These are phyloP conservation scores for Micromys minutus DNA, from an alignment of 2,113 vertebrate genomes.

Conservation along the genomic window DNA sequence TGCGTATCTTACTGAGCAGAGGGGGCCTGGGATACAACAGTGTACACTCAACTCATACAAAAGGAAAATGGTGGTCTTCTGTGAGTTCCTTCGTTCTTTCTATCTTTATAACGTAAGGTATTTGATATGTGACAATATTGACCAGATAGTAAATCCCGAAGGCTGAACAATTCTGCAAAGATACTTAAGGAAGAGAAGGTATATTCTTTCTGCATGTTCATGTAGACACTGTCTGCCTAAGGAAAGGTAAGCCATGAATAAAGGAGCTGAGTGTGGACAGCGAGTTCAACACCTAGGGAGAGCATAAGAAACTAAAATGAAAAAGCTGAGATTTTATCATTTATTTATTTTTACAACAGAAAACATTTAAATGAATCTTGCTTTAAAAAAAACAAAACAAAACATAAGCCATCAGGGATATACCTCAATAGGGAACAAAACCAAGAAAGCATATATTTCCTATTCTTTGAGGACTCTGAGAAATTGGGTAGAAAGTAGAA, in stretches of 20 bases:
- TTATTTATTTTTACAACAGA: background rate
- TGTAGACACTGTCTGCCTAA: background rate
- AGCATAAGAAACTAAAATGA: background rate
- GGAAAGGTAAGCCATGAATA: background rate
- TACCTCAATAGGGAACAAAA: conserved; percentile 13
- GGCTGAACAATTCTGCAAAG: background rate
- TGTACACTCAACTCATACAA: background rate
- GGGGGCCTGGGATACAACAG: background rate
- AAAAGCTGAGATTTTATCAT: background rate
- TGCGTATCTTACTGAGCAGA: background rate
- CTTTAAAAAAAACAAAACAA: background rate
- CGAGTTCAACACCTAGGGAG: background rate
- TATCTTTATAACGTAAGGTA: background rate
- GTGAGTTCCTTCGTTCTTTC: background rate
- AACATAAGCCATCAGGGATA: conserved; percentile 1
- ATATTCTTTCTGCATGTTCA: background rate
- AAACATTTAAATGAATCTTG: background rate
- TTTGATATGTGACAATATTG: background rate
- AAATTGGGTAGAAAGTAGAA: conserved; percentile 25
- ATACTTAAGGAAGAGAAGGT: conserved; percentile 25
- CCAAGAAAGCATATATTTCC: background rate
- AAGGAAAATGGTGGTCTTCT: background rate
- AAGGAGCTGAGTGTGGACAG: background rate
- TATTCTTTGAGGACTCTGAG: background rate
- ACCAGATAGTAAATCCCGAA: background rate